These are phyloP conservation scores for Tuta absoluta DNA, from an alignment of 2,888 invertebrate genomes.

Conservation along the genomic window DNA sequence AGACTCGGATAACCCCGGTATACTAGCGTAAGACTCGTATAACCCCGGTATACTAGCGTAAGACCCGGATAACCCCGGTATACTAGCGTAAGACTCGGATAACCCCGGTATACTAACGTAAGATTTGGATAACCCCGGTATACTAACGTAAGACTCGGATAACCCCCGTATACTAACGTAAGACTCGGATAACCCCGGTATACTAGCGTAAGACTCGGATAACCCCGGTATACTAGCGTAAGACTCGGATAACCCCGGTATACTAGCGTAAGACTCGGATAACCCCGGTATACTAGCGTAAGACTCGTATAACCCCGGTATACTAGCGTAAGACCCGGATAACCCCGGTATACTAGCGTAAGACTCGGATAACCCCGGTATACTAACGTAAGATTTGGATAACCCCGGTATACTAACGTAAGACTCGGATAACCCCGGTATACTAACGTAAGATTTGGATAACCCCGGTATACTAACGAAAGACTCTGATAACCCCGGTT, in stretches of 20 bases:
- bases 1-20: not conserved
- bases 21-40: not conserved
- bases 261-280: not conserved
- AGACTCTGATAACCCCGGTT: too few species aligned
- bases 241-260: not conserved
- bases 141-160: not conserved
- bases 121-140: not conserved
- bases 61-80: not conserved
- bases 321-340: not conserved
- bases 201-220: not conserved
- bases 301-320: too few species aligned
- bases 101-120: slow-evolving; percentile 83
- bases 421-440: not conserved
- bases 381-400: not conserved
- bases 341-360: not conserved
- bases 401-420: not conserved
- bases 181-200: not conserved
- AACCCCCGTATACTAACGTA: not conserved
- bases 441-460: not conserved
- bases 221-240: not conserved
- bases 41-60: not conserved
- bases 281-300: not conserved
- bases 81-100: slow-evolving; percentile 85
- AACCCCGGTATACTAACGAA: not conserved
- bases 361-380: not conserved